Evolutionary conservation across 2,113 vertebrate genomes (phyloP), one percentile per base, ranked within the genome.

Genomic region (Melanerpes formicivorus): DNA sequence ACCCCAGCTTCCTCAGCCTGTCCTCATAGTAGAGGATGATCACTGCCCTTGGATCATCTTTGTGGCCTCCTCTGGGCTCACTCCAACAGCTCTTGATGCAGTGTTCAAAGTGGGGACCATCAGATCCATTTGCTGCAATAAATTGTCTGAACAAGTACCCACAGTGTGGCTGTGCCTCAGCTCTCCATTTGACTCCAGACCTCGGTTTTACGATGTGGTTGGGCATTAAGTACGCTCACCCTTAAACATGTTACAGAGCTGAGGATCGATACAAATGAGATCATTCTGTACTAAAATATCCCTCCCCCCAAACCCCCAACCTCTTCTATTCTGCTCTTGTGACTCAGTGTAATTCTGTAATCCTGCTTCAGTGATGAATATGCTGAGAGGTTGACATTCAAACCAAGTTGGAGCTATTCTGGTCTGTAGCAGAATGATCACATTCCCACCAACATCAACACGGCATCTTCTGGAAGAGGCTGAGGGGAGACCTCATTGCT

Each of bases 301-400:
- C 48, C n/a, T 23, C 6, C 59, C 58, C 58, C 37, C 56, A 90
- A 96, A 76, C 23, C 50, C 22, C 50, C 50, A 86, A 78, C 56
- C 58, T 70, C 71, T 78, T 93, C 79, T 91, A 91, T 91, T 88
- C 73, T 96, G 94, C 94, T 95, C 93, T 74, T 80, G 72, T 94
- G 93, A 96, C 93, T 96, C 78, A 42, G 74, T 90, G 16, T 91
- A 96, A 96, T 97, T 97, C 84, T 84, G 91, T 93, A 96, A 96
- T 94, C 87, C 37, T 96, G 29, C 79, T 71, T 95, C 70, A 71
- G 56, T 73, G 62, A 80, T 92, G 88, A 95, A 91, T 92, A 90
- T 78, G 40, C 86, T 80, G 89, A 96, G 87, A 95, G 44, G 46
- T 52, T 96, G 93, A 95, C 78, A 95, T 96, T 97, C 94, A 95